Evolutionary conservation across 2,797 vertebrate genomes (phyloP).

Genomic region (Synaphobranchus kaupii): DNA sequence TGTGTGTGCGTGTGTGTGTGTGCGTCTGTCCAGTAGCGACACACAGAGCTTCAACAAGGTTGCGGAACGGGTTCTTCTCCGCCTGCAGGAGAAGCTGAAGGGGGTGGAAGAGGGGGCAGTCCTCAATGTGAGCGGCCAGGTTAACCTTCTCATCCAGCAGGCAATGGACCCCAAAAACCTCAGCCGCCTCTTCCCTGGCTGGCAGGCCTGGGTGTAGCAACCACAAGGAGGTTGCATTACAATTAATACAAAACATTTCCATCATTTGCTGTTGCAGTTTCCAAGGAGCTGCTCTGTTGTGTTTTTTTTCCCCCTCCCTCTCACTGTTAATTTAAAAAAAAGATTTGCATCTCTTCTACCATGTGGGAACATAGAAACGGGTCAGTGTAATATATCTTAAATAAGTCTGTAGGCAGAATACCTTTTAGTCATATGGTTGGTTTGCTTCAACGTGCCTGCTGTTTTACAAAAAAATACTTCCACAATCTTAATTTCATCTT

Average conservation of each 20-base stretch:
- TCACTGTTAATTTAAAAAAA: background rate
- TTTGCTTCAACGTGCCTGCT: background rate
- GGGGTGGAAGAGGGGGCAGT: constrained; percentile 93
- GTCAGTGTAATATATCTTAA: background rate
- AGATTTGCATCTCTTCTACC: background rate
- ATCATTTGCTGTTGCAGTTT: constrained; percentile 18
- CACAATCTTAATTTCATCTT: background rate
- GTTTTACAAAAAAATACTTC: background rate
- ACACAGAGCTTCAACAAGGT: constrained; percentile 95
- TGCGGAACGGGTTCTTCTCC: constrained; percentile 92
- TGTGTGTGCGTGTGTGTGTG: too few species aligned
- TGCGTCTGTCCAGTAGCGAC: constrained; percentile 61
- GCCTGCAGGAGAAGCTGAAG: constrained; percentile 97
- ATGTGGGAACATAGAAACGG: background rate
- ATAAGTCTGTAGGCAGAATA: background rate
- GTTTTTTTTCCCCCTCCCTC: background rate
- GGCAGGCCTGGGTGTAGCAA: constrained; percentile 91
- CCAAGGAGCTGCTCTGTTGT: background rate
- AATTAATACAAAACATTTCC: background rate
- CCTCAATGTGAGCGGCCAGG: constrained; percentile 91
- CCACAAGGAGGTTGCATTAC: background rate
- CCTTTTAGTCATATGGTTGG: background rate
- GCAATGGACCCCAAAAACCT: constrained; percentile 97
- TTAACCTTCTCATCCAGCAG: constrained; percentile 97
- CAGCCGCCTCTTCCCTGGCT: constrained; percentile 88